Evolutionary conservation across 2,888 invertebrate species (phyloP).

Genomic region (Epirrhoe tristata): DNA sequence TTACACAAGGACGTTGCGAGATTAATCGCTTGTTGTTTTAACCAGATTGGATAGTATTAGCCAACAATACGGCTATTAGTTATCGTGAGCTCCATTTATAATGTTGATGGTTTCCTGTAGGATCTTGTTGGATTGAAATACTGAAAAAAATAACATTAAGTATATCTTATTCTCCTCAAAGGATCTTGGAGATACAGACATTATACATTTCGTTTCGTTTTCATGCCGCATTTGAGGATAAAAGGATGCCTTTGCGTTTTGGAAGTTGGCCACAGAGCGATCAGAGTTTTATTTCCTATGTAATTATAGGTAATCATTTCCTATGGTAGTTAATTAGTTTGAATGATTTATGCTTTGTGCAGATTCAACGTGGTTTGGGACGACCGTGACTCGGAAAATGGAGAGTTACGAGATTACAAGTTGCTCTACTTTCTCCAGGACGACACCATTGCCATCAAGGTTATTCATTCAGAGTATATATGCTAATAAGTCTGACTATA

Average conservation of each 20-base stretch:
- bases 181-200: too few relatives aligned
- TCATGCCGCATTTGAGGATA: too few relatives aligned
- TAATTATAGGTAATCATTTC: neutral
- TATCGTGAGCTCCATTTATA: neutral
- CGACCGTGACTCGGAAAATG: conserved; percentile 85
- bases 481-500: neutral
- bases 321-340: too few relatives aligned
- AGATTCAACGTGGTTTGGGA: conserved; percentile 90
- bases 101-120: neutral
- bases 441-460: conserved; percentile 91
- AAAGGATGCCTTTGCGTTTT: too few relatives aligned
- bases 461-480: conserved; percentile 40
- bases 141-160: neutral
- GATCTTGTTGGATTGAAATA: neutral
- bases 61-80: conserved; percentile 2
- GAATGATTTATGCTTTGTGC: conserved; percentile 36
- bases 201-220: too few relatives aligned
- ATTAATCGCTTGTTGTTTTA: conserved; percentile 37
- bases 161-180: too few relatives aligned
- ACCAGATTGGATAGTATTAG: conserved; percentile 20
- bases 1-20: conserved; percentile 33
- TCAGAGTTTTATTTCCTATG: neutral
- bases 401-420: conserved; percentile 87
- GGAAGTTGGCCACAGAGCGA: neutral
- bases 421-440: conserved; percentile 93